Evolutionary conservation across 2,113 vertebrate genomes (phyloP), one percentile per base, ranked within the genome.

Genomic region (Arenaria interpres): DNA sequence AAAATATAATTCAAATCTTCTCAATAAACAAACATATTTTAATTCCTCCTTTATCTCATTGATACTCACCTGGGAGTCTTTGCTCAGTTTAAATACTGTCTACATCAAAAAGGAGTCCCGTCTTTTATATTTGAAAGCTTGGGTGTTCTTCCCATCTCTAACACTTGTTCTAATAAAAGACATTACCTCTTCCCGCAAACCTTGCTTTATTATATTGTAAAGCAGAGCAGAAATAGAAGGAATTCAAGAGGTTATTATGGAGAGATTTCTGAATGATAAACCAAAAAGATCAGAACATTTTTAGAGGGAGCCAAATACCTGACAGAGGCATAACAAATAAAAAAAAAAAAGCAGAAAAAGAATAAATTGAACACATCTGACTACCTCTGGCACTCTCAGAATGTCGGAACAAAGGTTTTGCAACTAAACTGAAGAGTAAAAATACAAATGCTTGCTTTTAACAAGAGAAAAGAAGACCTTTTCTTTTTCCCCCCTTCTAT

Each of bases 21-120:
- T 85, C 80, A 69, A 72, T 85, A 95, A 89, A 77, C 54, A 80
- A 88, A 78, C 27, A 4, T 67, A 74, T 81, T 95, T 95, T 72
- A 63, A 89, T 85, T 85, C 45, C 43, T 63, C 75, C 69, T 67
- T 82, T 73, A 95, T 54, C 33, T 85, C 66, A 91, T 50, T 91
- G 91, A 93, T 92, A 88, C 66, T 91, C 43, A 82, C 60, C 22
- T 53, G 69, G 33, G 80, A 95, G 80, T 33, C 54, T 89, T 68
- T 85, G 50, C 81, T 85, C 23, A 18, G 37, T 84, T 91, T 57
- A 75, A 81, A 81, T 39, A 60, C 43, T 30, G 51, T 43, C 64
- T 71, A 71, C 83, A 87, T 89, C 50, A 85, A 87, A 96, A 93
- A 90, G 43, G 14, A 25, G 8, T 79, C 43, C 56, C 10, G 1